Evolutionary conservation across 92 coral and sea anemone species (phyloP).

Genomic region (Montipora capitata): DNA sequence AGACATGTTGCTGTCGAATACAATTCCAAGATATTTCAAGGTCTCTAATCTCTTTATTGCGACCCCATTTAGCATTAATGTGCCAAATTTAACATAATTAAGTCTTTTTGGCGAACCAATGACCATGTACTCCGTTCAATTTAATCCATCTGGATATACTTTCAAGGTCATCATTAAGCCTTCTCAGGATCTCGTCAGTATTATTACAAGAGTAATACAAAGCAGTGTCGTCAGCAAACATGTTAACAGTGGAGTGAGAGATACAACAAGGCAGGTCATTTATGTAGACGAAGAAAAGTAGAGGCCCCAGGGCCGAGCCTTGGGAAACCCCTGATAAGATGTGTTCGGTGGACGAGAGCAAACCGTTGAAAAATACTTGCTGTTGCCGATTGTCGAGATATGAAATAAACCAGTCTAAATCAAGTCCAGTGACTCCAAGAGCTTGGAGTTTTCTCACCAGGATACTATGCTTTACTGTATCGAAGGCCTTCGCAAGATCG

Average conservation of each 20-base stretch:
- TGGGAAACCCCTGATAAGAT: conserved; percentile 54
- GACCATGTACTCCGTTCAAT: conserved; percentile 11
- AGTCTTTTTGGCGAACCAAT: conserved; percentile 6
- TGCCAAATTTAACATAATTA: neutral
- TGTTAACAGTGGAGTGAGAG: conserved; percentile 19
- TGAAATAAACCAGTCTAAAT: conserved; percentile 59
- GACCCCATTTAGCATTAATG: conserved; percentile 17
- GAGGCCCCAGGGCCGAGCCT: conserved; percentile 44
- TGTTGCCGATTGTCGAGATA: conserved; percentile 63
- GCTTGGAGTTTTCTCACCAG: conserved; percentile 40
- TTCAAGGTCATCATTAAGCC: neutral
- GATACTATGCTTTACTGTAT: conserved; percentile 54
- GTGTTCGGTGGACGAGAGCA: conserved; percentile 48
- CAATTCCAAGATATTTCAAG: conserved; percentile 13
- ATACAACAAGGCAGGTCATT: conserved; percentile 46
- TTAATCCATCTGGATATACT: too few species aligned
- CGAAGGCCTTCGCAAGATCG: conserved; percentile 56
- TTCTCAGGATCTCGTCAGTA: conserved; percentile 25
- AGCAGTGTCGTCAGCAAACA: conserved; percentile 52
- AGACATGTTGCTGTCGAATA: conserved; percentile 14
- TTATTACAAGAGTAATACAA: conserved; percentile 28
- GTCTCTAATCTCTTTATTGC: conserved; percentile 18
- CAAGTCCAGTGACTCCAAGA: conserved; percentile 36
- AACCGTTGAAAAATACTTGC: conserved; percentile 51
- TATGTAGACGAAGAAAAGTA: conserved; percentile 40